Conservation (phyloP, 2,113 vertebrate species). For the Sturnira hondurensis region DNA sequence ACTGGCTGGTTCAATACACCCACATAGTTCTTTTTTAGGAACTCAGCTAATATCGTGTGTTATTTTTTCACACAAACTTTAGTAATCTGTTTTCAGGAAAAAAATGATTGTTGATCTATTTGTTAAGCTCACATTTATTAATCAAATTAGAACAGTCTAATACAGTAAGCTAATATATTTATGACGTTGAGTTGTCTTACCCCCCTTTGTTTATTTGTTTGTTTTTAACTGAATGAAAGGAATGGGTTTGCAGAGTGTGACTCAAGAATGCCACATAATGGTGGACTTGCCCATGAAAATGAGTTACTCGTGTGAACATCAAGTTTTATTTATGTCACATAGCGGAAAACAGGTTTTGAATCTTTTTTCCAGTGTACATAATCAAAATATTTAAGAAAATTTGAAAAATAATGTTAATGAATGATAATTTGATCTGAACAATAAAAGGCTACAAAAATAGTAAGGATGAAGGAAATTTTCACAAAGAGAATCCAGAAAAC, state of each 20-base stretch:
- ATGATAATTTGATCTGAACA: not conserved
- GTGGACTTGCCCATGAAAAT: not conserved
- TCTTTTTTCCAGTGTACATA: not conserved
- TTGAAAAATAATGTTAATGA: not conserved
- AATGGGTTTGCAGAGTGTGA: not conserved
- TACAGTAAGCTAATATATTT: not conserved
- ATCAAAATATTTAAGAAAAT: not conserved
- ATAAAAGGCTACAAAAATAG: not conserved
- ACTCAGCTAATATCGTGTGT: not conserved
- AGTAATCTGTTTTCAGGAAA: not conserved
- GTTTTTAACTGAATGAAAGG: not conserved
- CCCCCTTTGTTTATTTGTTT: not conserved
- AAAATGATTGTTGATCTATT: not conserved
- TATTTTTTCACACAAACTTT: not conserved
- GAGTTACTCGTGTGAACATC: fast-evolving
- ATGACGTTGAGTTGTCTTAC: not conserved
- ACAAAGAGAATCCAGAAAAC: not conserved
- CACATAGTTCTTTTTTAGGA: not conserved
- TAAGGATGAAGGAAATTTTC: not conserved
- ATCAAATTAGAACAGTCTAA: not conserved
- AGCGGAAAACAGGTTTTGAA: not conserved
- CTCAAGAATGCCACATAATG: not conserved
- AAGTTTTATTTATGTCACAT: not conserved
- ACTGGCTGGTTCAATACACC: no score
- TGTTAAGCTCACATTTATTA: not conserved